phyloP scores from a whole-genome alignment of 2,888 invertebrate genomes.

The Melipona bicolor region DNA sequence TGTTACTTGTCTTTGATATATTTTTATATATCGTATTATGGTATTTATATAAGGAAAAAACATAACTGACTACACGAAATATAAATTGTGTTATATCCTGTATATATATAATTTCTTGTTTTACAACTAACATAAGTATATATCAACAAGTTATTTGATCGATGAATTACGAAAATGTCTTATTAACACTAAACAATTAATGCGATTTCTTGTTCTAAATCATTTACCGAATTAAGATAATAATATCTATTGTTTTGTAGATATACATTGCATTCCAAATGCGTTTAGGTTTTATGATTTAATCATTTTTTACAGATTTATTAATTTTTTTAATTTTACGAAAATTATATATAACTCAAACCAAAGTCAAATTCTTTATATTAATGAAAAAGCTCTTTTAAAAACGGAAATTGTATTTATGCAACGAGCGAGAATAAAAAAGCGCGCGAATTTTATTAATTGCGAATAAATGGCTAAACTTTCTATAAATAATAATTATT shows the following conservation, averaged over 20 bases:
- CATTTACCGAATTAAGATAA: neutral
- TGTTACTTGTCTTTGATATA: neutral
- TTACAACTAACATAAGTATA: neutral
- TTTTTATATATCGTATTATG: neutral
- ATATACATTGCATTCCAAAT: neutral
- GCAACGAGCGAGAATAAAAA: constrained; percentile 53
- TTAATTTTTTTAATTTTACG: neutral
- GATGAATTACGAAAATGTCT: neutral
- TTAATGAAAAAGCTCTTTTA: constrained; percentile 3
- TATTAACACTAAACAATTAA: neutral
- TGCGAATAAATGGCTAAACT: constrained; percentile 16
- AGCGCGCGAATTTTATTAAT: constrained; percentile 49
- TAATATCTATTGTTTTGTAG: neutral
- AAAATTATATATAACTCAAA: too few species aligned
- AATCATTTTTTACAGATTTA: neutral
- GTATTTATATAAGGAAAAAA: neutral
- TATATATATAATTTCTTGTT: constrained; percentile 14
- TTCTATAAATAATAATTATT: neutral
- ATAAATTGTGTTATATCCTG: neutral
- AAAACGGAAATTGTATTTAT: constrained; percentile 38
- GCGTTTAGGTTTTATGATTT: neutral
- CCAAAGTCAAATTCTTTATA: neutral
- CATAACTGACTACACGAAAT: neutral
- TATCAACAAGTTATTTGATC: constrained; percentile 20
- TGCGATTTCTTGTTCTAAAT: too few species aligned